Percentiles rank a stretch among this genome's conserved stretches.
phyloP scores from a whole-genome alignment of 2,888 invertebrate species.

The Brachylomia viminalis region DNA sequence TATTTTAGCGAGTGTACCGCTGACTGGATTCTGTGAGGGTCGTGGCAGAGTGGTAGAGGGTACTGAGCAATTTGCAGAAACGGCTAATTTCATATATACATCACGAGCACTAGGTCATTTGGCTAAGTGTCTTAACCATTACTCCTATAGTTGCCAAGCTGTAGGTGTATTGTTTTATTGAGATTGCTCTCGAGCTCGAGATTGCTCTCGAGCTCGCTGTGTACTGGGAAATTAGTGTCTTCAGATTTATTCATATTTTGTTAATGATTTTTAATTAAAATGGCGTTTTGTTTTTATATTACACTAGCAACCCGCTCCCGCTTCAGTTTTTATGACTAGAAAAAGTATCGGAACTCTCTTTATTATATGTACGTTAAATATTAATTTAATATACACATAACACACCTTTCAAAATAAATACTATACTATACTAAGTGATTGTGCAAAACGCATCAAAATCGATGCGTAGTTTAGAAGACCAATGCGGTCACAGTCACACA shows the following conservation, averaged over 20 bases:
- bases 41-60: too few species aligned
- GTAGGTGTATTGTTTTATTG: conserved; percentile 41
- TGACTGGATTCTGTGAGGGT: conserved; percentile 45
- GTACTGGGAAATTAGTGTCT: not conserved
- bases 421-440: too few species aligned
- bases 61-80: conserved; percentile 71
- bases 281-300: not conserved
- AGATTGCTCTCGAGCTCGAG: not conserved
- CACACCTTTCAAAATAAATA: not conserved
- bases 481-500: not conserved
- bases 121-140: conserved; percentile 50
- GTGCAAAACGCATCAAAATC: not conserved
- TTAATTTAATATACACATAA: not conserved
- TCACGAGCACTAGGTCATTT: conserved; percentile 57
- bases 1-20: conserved; percentile 65
- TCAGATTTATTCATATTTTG: not conserved
- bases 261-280: not conserved
- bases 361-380: too few species aligned
- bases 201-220: not conserved
- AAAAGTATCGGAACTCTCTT: not conserved
- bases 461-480: not conserved
- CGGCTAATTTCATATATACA: conserved; percentile 68
- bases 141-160: conserved; percentile 29
- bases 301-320: not conserved
- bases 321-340: not conserved